Conservation (phyloP, 2,888 invertebrate genomes). For the Scrobipalpa atriplicella region DNA sequence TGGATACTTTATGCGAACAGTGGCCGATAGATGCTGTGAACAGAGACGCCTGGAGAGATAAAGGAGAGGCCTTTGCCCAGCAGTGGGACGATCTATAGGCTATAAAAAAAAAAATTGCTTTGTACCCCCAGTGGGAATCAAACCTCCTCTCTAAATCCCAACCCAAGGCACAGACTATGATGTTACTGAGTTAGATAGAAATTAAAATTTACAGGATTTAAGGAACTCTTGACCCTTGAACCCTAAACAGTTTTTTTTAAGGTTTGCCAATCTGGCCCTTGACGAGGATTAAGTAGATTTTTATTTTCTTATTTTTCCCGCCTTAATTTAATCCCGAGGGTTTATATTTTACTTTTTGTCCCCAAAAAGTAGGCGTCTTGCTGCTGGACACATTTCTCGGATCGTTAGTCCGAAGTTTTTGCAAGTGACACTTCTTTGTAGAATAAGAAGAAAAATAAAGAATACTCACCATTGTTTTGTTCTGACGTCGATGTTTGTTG, state of each 20-base stretch:
- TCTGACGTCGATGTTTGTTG: background rate
- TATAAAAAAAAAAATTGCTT: no score
- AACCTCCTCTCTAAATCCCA: no score
- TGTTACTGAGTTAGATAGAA: no score
- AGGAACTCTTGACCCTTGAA: background rate
- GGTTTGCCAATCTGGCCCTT: constrained; percentile 35
- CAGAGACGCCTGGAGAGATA: no score
- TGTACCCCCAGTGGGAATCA: no score
- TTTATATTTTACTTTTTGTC: constrained; percentile 20
- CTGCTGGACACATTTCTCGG: constrained; percentile 25
- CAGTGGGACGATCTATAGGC: no score
- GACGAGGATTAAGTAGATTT: constrained; percentile 36
- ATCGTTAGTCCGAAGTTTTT: constrained; percentile 23
- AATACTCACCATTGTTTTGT: background rate
- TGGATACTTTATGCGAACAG: no score
- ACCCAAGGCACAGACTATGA: no score
- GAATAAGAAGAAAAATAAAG: background rate
- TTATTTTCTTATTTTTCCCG: constrained; percentile 26
- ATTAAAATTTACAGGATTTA: no score
- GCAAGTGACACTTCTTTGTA: constrained; percentile 9
- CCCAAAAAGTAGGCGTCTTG: constrained; percentile 16
- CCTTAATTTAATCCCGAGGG: constrained; percentile 28
- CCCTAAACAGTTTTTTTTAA: constrained; percentile 22
- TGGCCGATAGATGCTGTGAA: no score
- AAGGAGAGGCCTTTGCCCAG: no score